Evolutionary conservation across 1,140 invertebrate species (phyloP), one percentile per base, ranked within the genome.

Genomic region (Mycetomoellerius zeteki): DNA sequence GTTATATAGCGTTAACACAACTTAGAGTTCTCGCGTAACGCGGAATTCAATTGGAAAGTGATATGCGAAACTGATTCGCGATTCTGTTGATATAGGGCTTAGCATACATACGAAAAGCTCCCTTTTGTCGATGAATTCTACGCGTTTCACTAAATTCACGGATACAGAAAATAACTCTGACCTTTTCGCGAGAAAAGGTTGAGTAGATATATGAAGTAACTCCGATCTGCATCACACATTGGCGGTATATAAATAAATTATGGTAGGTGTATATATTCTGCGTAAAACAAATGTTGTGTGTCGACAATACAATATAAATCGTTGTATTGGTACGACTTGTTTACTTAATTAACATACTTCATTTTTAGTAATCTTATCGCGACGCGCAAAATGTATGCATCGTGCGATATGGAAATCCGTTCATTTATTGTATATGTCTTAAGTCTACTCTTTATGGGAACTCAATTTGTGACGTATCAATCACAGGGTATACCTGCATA

Each of bases 241-340:
- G 80, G 24, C 54, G 43, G 14, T 60, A 24, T 84, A 84, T 75
- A 75, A 84, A 84, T 84, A 84, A 84, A 75, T 50, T 52, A 47
- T 7, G 69, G 80, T 84, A 73, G 37, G 80, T 75, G 65, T 72
- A 24, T 72, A 37, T 56, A 33, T 33, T 56, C 19, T 60, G 69
- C 67, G 69, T 84, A 73, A 84, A 84, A 84, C 69, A 84, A 75
- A 75, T 37, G 80, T 72, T 82, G 80, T 54, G 54, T 84, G 69
- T 60, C 67, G 54, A 58, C 72, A 33, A 84, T 75, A 24, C 19
- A 47, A 84, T 73, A 30, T 43, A 24, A 60, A 47, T 54, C 30
- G 47, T 72, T 58, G 30, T 58, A 73, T 82, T 21, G 54, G 14
- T 24, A 27, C 19, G 67, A 75, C 54, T 37, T 50, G 37, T 19